Evolutionary conservation across 2,888 invertebrate species (phyloP), one percentile per base, ranked within the genome.

Genomic region (Rhaphigaster nebulosa): DNA sequence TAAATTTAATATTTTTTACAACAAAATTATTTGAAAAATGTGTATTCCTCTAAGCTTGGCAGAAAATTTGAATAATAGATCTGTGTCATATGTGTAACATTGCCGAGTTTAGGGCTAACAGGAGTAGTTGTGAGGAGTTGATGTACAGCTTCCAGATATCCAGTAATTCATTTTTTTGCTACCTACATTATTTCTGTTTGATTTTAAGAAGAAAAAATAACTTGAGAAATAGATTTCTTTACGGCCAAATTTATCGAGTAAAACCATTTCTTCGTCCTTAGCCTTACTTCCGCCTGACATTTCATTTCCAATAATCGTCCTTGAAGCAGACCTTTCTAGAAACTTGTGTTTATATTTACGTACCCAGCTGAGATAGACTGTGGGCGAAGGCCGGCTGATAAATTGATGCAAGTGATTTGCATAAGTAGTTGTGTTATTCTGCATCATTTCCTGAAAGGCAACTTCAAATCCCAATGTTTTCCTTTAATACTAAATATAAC

Each of bases 241-340:
- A 56, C 26, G 56, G 3, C 56, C 56, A 23, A 5, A 10, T 56
- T 3, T 56, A 56, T 26, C 23, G 26, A n/a, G 5, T 12, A 65
- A 34, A 70, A 70, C 34, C 70, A 70, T 70, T 34, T 70, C 70
- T 70, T 70, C 38, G 34, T 70, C 70, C 65, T 70, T 34, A 70
- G 70, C 20, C 70, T 34, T 70, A 10, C 34, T 70, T 70, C 70
- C 70, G 70, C 18, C 70, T 70, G 34, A 20, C 34, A 34, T 70
- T 34, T 70, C 34, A 70, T 34, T 70, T 70, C 70, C 70, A 34
- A 70, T 70, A 34, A 70, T 34, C 34, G 70, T 34, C 70, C 70
- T 70, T 70, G 65, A 34, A 34, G 6, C 20, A 34, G 6, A 20
- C 34, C 70, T 70, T 70, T 29, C 29, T 65, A 29, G 12, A 29